Conservation (phyloP, 2,888 invertebrate species). For the Diaphora mendica region DNA sequence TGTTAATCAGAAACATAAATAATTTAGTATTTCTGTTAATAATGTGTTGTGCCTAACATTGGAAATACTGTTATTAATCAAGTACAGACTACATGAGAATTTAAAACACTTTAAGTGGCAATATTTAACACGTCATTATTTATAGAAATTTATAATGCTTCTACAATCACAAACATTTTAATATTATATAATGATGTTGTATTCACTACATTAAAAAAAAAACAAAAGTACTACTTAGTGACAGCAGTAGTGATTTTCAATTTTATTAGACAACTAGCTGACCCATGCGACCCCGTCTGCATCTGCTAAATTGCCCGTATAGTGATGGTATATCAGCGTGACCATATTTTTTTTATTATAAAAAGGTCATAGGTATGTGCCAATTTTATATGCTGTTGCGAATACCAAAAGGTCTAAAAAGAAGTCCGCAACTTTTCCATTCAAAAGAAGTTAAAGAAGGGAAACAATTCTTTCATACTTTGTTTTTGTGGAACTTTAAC, state of each 20-base stretch:
- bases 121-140: background rate
- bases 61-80: background rate
- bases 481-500: no score
- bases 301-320: no score
- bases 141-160: background rate
- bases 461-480: no score
- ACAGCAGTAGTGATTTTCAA: background rate
- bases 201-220: background rate
- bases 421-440: no score
- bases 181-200: background rate
- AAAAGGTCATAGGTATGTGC: no score
- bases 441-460: no score
- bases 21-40: background rate
- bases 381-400: no score
- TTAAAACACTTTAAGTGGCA: background rate
- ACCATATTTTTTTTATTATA: no score
- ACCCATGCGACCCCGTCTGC: no score
- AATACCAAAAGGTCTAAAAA: no score
- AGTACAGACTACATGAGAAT: background rate
- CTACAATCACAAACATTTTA: background rate
- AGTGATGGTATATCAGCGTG: no score
- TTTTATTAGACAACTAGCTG: no score
- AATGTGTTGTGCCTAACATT: background rate
- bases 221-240: background rate
- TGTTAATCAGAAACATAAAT: background rate